Base-by-base conservation (phyloP, 64 coral and sea anemone species). In the Stichodactyla mertensii region DNA sequence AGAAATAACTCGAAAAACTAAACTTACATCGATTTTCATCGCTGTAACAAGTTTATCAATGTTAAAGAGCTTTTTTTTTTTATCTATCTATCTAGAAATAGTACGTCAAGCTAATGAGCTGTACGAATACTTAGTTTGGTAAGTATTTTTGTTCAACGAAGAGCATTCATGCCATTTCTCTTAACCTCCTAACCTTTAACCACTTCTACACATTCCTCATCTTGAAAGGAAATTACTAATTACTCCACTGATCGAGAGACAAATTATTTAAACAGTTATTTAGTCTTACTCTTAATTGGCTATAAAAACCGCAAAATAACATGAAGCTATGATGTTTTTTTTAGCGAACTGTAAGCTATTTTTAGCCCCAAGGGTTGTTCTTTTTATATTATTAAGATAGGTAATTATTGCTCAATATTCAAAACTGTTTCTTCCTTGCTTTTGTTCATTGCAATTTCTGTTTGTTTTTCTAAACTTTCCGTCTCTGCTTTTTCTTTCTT, bases 231-330 rank as follows among this genome's bases (percentile, higher is more conserved):
- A 74, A 19, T 74, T 12, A 23, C 69, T 31, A 74, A 27, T 74
- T 11, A n/a, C 62, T 66, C 22, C 62, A 66, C 62, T 66, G 62
- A 66, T 66, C 62, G 69, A 74, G 24, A 27, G 69, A 74, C 69
- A 74, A 74, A 74, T 31, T 31, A 74, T 74, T 74, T 74, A 74
- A 74, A 74, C 69, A 27, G 69, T 74, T 74, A 69, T 28, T 74
- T 31, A 74, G 10, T 26, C 69, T 27, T 14, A 31, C 10, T 27
- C 69, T 69, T 74, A 74, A 74, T 74, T 28, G 69, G 24, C 11
- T 74, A 27, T 74, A 66, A 74, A 71, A 28, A 74, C 69, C 69
- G 7, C 69, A 74, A 74, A 74, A 74, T 74, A 31, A 20, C 62
- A 66, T 23, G 5, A n/a, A 66, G 62, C 18, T 66, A 1, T 6